Conservation (phyloP, 2,113 vertebrate species). For the Bungarus multicinctus region DNA sequence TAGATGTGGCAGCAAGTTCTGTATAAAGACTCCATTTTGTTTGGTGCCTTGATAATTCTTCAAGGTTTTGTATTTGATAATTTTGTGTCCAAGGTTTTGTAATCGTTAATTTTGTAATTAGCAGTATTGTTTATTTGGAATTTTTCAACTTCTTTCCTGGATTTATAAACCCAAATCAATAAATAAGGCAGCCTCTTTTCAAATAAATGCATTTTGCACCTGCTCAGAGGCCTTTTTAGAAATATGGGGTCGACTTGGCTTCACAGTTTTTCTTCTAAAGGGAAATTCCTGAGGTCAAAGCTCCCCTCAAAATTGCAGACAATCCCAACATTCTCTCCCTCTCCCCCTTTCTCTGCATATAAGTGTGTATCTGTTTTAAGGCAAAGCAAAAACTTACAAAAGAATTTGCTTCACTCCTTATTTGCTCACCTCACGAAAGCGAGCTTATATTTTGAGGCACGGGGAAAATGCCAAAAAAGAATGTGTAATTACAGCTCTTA, state of each 20-base stretch:
- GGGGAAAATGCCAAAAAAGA: not conserved
- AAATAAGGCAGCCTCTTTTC: not conserved
- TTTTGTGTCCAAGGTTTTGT: not conserved
- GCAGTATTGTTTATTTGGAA: not conserved
- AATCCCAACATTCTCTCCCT: not conserved
- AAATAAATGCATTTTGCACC: not conserved
- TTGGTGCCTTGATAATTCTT: not conserved
- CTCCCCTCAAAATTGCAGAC: not conserved
- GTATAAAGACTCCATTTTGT: not conserved
- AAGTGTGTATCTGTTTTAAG: not conserved
- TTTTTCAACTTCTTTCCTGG: not conserved
- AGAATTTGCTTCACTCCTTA: not conserved
- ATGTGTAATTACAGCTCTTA: conserved; percentile 30
- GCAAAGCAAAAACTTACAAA: not conserved
- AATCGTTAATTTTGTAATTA: not conserved
- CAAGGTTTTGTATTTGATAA: too few species aligned
- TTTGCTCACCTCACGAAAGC: not conserved
- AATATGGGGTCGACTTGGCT: not conserved
- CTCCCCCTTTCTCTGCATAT: too few species aligned
- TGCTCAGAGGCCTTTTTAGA: not conserved
- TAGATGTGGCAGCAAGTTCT: not conserved
- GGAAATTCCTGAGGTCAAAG: not conserved
- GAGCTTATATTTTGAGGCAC: not conserved
- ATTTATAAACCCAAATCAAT: not conserved
- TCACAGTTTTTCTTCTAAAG: not conserved